Evolutionary conservation across 2,113 vertebrate genomes (phyloP).

Genomic region (Aix galericulata): DNA sequence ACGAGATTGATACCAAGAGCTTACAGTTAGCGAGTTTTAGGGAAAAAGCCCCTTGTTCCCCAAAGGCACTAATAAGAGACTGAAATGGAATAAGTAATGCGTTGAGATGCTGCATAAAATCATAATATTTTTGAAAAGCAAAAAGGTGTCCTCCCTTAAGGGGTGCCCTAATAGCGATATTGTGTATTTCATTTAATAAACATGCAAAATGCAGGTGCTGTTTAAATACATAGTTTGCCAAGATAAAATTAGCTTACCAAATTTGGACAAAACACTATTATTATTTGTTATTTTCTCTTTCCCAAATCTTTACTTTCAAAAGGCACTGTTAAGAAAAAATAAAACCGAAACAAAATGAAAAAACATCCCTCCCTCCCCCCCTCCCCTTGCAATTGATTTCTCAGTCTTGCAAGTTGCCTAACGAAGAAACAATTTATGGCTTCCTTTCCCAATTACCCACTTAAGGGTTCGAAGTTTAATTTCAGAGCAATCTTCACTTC

Average conservation of each 20-base stretch:
- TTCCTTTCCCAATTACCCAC: background rate
- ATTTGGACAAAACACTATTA: background rate
- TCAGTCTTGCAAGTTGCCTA: background rate
- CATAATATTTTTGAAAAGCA: conserved; percentile 42
- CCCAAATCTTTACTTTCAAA: background rate
- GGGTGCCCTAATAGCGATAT: background rate
- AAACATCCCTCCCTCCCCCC: accelerated
- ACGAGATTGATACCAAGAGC: background rate
- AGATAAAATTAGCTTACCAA: background rate
- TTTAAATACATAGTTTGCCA: background rate
- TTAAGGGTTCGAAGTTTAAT: background rate
- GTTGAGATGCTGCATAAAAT: conserved; percentile 21
- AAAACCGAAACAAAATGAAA: background rate
- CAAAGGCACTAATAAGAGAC: conserved; percentile 3
- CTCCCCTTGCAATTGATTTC: background rate
- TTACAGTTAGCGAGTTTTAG: background rate
- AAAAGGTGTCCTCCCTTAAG: background rate
- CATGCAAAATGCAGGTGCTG: background rate
- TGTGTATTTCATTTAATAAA: background rate
- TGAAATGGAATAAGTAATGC: conserved; percentile 3
- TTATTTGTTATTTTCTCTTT: background rate
- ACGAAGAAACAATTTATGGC: conserved; percentile 1
- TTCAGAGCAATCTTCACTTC: conserved; percentile 11
- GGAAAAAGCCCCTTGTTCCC: conserved; percentile 2
- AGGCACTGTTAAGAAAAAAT: background rate